Evolutionary conservation across 2,113 vertebrate genomes (phyloP).

Genomic region (Zapus hudsonius): DNA sequence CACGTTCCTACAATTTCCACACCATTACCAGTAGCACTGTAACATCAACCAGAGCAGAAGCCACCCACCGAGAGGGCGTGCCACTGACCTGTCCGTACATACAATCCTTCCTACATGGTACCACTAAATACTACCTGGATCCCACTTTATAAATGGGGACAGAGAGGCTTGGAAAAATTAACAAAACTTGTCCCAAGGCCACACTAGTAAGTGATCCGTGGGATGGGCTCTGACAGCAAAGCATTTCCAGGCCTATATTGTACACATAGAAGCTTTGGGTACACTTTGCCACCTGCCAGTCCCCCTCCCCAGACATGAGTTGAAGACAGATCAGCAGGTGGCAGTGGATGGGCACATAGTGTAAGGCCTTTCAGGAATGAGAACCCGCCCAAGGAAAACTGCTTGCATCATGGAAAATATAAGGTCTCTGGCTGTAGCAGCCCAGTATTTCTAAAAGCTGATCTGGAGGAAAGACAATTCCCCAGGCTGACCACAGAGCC

Average conservation of each 20-base stretch:
- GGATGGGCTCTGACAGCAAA: background rate
- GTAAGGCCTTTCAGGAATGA: conserved; percentile 48
- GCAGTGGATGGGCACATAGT: background rate
- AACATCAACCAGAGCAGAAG: background rate
- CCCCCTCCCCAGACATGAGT: background rate
- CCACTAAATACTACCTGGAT: background rate
- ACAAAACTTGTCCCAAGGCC: background rate
- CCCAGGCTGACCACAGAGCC: conserved; percentile 79
- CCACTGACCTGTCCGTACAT: fast-evolving
- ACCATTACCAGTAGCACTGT: no score
- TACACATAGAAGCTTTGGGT: background rate
- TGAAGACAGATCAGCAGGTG: conserved; percentile 53
- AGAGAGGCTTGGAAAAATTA: background rate
- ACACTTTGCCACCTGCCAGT: conserved; percentile 11
- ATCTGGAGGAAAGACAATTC: conserved; percentile 86
- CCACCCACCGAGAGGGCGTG: background rate
- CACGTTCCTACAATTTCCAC: background rate
- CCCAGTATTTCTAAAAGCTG: conserved; percentile 81
- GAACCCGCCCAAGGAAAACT: conserved; percentile 84
- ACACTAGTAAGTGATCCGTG: background rate
- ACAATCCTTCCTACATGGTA: background rate
- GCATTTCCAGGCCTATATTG: background rate
- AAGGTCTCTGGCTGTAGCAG: conserved; percentile 53
- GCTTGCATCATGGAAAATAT: conserved; percentile 89
- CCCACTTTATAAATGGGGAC: background rate